Evolutionary conservation across 2,888 invertebrate species (phyloP).

Genomic region (Limnephilus marmoratus): DNA sequence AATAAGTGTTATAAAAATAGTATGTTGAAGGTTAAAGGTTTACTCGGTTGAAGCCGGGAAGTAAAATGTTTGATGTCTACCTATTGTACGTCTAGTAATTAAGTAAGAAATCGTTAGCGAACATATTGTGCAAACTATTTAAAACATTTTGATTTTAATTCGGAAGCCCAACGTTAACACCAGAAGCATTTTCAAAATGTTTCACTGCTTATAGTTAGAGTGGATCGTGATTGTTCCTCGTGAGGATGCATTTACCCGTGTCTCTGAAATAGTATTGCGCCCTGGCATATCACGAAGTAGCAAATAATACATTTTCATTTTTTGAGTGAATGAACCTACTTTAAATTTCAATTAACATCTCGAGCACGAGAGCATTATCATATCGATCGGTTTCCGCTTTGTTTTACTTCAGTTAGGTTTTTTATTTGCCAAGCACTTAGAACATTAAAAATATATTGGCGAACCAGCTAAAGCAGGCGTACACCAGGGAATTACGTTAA

Average conservation of each 20-base stretch:
- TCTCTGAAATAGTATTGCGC: slow-evolving; percentile 9
- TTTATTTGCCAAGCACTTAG: not conserved
- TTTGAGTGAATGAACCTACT: not conserved
- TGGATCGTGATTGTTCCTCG: slow-evolving; percentile 30
- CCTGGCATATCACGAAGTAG: slow-evolving; percentile 33
- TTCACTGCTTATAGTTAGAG: not conserved
- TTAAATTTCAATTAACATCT: slow-evolving; percentile 17
- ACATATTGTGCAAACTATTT: too few relatives aligned
- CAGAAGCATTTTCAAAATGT: not conserved
- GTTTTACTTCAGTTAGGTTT: not conserved
- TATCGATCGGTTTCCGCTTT: not conserved
- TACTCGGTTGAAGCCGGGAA: too few relatives aligned
- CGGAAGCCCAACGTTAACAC: not conserved
- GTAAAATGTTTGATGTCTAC: not conserved
- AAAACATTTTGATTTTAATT: not conserved
- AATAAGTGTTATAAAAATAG: too few relatives aligned
- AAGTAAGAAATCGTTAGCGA: not conserved
- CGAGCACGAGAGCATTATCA: not conserved
- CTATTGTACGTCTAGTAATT: not conserved
- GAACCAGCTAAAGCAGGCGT: not conserved
- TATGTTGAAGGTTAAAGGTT: too few relatives aligned
- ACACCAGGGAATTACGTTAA: not conserved
- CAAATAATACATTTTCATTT: slow-evolving; percentile 8
- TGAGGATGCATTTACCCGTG: slow-evolving; percentile 35
- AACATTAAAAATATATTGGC: not conserved